These are phyloP conservation scores for Ephestia elutella DNA, from an alignment of 1,140 invertebrate genomes.

Conservation along the genomic window DNA sequence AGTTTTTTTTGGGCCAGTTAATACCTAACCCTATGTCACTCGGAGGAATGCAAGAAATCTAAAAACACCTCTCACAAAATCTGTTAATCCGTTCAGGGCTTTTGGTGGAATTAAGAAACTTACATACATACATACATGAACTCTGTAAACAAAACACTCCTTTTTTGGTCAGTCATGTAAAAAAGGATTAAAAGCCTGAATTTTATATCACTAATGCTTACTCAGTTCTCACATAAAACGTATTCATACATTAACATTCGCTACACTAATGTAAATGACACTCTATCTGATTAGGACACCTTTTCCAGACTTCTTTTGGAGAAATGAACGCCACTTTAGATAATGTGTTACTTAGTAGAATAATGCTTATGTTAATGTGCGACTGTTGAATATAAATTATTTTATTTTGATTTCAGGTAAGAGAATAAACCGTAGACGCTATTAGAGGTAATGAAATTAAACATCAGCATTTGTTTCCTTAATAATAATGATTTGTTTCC, in stretches of 20 bases:
- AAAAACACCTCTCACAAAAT: no score
- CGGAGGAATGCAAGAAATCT: no score
- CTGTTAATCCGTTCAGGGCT: no score
- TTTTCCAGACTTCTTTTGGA: neutral
- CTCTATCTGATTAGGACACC: neutral
- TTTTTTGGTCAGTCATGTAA: no score
- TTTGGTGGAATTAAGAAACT: no score
- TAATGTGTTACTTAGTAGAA: neutral
- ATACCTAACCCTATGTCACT: no score
- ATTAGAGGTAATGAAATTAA: neutral
- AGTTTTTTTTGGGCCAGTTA: no score
- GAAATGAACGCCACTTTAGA: neutral
- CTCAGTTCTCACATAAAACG: neutral
- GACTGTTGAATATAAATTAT: no score
- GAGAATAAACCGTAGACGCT: neutral
- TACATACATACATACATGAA: no score
- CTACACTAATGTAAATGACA: neutral
- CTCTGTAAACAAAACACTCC: no score
- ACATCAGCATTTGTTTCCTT: neutral
- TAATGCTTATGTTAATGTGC: neutral
- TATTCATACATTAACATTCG: neutral
- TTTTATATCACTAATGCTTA: neutral
- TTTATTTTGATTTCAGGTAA: neutral
- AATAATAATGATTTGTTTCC: no score
- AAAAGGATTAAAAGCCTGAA: no score